Base-by-base conservation (phyloP, 2,797 vertebrate genomes). In the Lagorchestes hirsutus region DNA sequence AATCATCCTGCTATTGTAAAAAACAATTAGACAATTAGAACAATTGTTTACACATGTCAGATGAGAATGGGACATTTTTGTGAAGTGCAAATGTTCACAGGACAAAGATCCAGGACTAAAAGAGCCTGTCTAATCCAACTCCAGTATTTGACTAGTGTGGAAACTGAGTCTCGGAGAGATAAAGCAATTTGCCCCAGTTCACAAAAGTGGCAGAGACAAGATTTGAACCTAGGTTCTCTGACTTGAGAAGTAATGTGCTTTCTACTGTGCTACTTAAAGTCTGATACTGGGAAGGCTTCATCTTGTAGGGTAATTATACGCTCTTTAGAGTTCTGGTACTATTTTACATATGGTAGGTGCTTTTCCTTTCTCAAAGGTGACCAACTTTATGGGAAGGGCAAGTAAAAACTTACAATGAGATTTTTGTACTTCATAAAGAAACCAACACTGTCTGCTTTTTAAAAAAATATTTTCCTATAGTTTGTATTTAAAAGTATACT, bases 141-240 rank as follows among this genome's bases (percentile, higher is more conserved):
- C n/a, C 18, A 16, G 94, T 93, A 90, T 92, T 95, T 97, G 93
- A 94, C 57, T 92, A 95, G 57, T 91, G 46, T 97, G 90, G 31
- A 59, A 24, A 92, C 3, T 91, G 82, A 96, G 62, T 46, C 93
- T 96, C 90, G 93, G 93, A 97, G 59, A 94, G 46, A 95, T 52
- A 4, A 82, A 96, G 55, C 40, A 87, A 92, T 90, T 94, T 94
- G 58, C 87, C 91, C 62, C 55, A 95, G 87, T 52, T 92, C 55
- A 52, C 27, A 52, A 5, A 52, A 52, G 52, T 52, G 52, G 52
- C 52, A 50, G 13, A 14, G 56, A 57, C 27, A 59, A 67, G 91
- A 96, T 91, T 54, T 58, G 93, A 58, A 59, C 54, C 55, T 16
- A 87, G 52, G 34, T 55, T n/a, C 34, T 28, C 56, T 54, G 29